A percentile compares a stretch with the other conserved stretches of the same genome.
phyloP scores from a whole-genome alignment of 2,113 vertebrate species.

The Plestiodon gilberti region DNA sequence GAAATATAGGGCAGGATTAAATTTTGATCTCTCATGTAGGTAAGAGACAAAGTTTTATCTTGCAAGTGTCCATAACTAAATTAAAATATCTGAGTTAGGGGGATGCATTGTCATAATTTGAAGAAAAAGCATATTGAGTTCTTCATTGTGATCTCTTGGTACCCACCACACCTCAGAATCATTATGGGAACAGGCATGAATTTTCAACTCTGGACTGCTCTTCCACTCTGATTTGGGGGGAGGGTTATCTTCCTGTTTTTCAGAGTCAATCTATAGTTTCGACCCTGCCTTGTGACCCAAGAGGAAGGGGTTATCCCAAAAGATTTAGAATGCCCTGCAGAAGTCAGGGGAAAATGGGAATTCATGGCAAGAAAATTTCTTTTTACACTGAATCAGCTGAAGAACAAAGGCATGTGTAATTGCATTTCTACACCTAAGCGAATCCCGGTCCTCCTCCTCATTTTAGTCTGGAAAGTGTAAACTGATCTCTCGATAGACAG shows the following conservation, averaged over 20 bases:
- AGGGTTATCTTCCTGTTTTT: no score
- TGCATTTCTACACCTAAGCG: neutral
- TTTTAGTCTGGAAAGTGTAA: neutral
- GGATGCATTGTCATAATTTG: neutral
- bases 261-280: neutral
- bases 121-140: neutral
- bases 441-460: neutral
- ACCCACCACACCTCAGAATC: neutral
- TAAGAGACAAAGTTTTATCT: neutral
- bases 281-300: neutral
- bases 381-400: slow-evolving; percentile 10
- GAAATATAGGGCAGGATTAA: neutral
- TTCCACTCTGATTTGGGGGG: neutral
- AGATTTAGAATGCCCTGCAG: neutral
- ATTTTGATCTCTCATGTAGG: neutral
- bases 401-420: slow-evolving; percentile 15
- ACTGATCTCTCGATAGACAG: neutral
- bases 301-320: neutral
- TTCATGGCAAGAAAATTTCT: neutral
- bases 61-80: neutral
- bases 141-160: neutral
- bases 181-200: neutral
- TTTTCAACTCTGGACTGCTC: no score
- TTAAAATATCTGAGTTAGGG: neutral
- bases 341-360: neutral